Conservation (phyloP, 2,113 vertebrate genomes). For the Salvelinus sp. region DNA sequence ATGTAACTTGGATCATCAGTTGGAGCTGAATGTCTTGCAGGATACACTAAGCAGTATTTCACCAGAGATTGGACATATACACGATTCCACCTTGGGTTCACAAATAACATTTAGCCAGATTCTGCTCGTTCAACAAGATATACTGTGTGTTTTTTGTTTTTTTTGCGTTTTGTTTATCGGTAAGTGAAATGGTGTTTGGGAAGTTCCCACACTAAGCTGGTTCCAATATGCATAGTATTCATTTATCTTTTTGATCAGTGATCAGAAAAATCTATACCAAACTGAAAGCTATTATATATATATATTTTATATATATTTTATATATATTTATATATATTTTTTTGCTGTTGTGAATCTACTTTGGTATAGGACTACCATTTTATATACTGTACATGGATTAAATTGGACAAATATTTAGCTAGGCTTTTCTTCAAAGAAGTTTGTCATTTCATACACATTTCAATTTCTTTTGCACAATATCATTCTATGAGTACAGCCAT, state of each 20-base stretch:
- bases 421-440: constrained; percentile 29
- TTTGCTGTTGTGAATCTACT: constrained; percentile 65
- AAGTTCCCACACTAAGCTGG: constrained; percentile 45
- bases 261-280: constrained; percentile 50
- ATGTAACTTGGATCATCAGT: constrained; percentile 52
- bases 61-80: constrained; percentile 62
- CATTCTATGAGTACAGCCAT: constrained; percentile 25
- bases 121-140: constrained; percentile 60
- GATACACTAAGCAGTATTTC: constrained; percentile 62
- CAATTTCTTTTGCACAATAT: constrained; percentile 28
- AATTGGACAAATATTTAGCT: constrained; percentile 38
- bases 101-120: constrained; percentile 68
- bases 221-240: constrained; percentile 38
- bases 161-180: constrained; percentile 50
- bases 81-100: constrained; percentile 56
- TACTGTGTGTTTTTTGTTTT: constrained; percentile 53
- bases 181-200: constrained; percentile 46
- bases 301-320: not conserved
- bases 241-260: constrained; percentile 44
- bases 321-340: constrained; percentile 1
- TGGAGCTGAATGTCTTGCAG: constrained; percentile 49
- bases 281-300: constrained; percentile 47
- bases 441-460: constrained; percentile 40
- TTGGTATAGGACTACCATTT: constrained; percentile 73
- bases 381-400: constrained; percentile 59